Base-by-base conservation (phyloP, 2,113 vertebrate species). In the Notarius quadriscutis region DNA sequence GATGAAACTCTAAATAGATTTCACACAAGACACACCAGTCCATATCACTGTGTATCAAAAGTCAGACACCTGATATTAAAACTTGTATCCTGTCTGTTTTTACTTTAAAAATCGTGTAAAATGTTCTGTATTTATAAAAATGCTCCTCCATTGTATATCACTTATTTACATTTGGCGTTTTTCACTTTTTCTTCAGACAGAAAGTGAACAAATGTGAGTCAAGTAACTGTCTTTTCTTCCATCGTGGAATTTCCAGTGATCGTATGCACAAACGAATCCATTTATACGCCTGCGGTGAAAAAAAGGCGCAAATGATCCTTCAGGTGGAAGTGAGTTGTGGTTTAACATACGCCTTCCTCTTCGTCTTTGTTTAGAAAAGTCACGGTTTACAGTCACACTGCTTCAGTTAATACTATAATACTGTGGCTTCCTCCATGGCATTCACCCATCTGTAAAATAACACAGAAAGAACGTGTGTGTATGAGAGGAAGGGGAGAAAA, bases 361-460 rank as follows among this genome's bases (percentile, higher is more conserved):
- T 30, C 34, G 50, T 78, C 14, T 78, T 20, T 72, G 48, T 69
- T 71, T 22, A 25, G 18, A 83, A 82, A 57, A 69, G 65, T 22
- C 27, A 30, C 71, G 57, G 55, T 22, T 57, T 78, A 83, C 30
- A 84, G 86, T 82, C 57, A 17, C 34, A 5, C 50, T 41, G 60
- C 22, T 72, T 79, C 20, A 63, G 63, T 41, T 78, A 90, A 88
- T 95, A 96, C 96, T 99, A 99, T 97, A 99, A 96, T 91, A 98
- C 93, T 2, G 97, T 98, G 79, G 98, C 98, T 90, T 97, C 96
- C 92, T 98, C 97, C 97, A 99, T 99, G 92, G 97, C 97, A 87
- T 97, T 95, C 83, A 96, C 96, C 98, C 98, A 99, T 92, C 98
- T 99, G 93, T 50, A 86, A 88, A 89, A 93, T 27, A 86, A 60